phyloP scores from a whole-genome alignment of 2,797 vertebrate species.

The Gymnodraco acuticeps region DNA sequence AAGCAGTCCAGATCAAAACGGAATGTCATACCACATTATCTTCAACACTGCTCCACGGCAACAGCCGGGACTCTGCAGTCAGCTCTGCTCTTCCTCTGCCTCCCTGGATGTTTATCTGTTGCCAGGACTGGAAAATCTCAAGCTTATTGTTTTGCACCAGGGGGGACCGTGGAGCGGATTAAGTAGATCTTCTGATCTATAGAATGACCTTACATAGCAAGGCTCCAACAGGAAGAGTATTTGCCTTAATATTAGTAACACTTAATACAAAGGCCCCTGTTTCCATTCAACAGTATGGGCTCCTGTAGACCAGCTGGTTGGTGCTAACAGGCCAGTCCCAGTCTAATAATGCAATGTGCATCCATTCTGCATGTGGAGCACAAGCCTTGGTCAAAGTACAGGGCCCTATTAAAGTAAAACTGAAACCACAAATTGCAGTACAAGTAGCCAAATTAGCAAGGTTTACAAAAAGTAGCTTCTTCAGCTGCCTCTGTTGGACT shows the following conservation, averaged over 20 bases:
- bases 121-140: constrained; percentile 71
- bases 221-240: constrained; percentile 57
- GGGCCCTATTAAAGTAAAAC: neutral
- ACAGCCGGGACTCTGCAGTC: constrained; percentile 57
- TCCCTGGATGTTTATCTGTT: constrained; percentile 78
- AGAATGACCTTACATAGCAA: constrained; percentile 59
- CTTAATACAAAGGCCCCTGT: constrained; percentile 20
- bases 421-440: neutral
- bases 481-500: neutral
- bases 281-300: constrained; percentile 39
- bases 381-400: neutral
- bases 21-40: constrained; percentile 73
- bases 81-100: constrained; percentile 61
- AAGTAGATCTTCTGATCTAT: constrained; percentile 74
- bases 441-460: neutral
- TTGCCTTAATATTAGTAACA: constrained; percentile 26
- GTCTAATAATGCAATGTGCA: neutral
- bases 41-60: constrained; percentile 58
- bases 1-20: constrained; percentile 79
- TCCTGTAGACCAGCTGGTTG: constrained; percentile 28
- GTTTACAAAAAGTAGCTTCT: neutral
- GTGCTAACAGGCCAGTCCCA: neutral
- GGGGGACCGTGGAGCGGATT: constrained; percentile 64
- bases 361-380: neutral
- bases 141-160: constrained; percentile 65